Evolutionary conservation across 2,888 invertebrate genomes (phyloP), one percentile per base, ranked within the genome.

Genomic region (Tridacna gigas): DNA sequence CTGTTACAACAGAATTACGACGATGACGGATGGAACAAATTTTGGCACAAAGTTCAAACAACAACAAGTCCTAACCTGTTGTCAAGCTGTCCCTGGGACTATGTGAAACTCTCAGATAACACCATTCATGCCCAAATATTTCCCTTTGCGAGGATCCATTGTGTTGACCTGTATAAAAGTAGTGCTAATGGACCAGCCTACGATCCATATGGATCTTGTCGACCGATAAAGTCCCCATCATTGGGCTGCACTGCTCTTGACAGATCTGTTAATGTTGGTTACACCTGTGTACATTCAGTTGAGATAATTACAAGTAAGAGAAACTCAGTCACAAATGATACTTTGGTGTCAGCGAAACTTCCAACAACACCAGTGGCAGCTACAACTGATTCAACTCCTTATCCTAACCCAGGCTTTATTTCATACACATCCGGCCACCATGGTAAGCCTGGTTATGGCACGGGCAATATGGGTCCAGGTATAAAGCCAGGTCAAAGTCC

Each of bases 51-150:
- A n/a, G 3, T 51, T 12, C 48, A 22, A 25, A 47, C 71, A 12
- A 48, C 48, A 11, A 51, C 47, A 25, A 51, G 51, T 51, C 9
- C 51, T 15, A 71, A 71, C 26, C 51, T 71, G 5, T 26, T 71
- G 7, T 71, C 71, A 12, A 71, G 51, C 26, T 71, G 71, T 51
- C 71, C 71, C 0, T 71, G 71, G 71, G 71, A 71, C 12, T 71
- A 71, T 51, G 71, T 71, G 22, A 12, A 48, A 11, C 47, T 25
- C 3, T 25, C 51, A 5, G 26, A 12, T 37, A 47, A 47, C 22
- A 22, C 25, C 11, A 5, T 67, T 37, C 71, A 37, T 20, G 71
- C 37, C 25, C 71, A 71, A 15, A 51, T 71, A 15, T 71, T 71
- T 22, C 71, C 71, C 0, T 71, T 71, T 51, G 71, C 71, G 3